Evolutionary conservation across 2,113 vertebrate species (phyloP).

Genomic region (Chauna torquata): DNA sequence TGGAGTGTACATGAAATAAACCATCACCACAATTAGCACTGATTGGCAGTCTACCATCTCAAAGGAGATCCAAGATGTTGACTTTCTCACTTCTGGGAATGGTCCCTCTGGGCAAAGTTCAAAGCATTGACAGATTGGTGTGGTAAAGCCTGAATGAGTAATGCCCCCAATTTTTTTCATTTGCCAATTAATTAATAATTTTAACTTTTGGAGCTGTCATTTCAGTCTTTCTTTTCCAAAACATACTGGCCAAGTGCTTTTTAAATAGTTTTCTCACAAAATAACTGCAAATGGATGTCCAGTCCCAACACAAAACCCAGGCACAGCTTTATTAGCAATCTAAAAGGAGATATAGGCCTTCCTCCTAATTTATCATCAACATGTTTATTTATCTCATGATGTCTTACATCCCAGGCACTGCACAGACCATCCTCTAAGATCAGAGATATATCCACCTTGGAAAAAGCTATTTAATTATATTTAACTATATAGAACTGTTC

Average conservation of each 20-base stretch:
- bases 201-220: not conserved
- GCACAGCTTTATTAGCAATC: not conserved
- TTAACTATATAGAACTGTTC: not conserved
- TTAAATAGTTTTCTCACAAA: not conserved
- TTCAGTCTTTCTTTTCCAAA: not conserved
- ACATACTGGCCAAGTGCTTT: not conserved
- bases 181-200: not conserved
- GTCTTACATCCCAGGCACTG: not conserved
- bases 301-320: not conserved
- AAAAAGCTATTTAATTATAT: not conserved
- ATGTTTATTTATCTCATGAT: not conserved
- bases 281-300: not conserved
- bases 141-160: not conserved
- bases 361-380: not conserved
- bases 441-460: fast-evolving
- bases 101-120: not conserved
- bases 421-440: not conserved
- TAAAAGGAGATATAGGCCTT: not conserved
- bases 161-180: not conserved
- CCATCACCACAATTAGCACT: not conserved
- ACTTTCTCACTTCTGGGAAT: not conserved
- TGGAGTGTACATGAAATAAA: not conserved
- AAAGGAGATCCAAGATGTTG: not conserved
- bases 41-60: not conserved
- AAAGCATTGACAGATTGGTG: not conserved